A percentile compares a stretch with the other conserved stretches of the same genome.
Evolutionary conservation across 2,888 invertebrate genomes (phyloP).

Genomic region (Drosophila monieri): DNA sequence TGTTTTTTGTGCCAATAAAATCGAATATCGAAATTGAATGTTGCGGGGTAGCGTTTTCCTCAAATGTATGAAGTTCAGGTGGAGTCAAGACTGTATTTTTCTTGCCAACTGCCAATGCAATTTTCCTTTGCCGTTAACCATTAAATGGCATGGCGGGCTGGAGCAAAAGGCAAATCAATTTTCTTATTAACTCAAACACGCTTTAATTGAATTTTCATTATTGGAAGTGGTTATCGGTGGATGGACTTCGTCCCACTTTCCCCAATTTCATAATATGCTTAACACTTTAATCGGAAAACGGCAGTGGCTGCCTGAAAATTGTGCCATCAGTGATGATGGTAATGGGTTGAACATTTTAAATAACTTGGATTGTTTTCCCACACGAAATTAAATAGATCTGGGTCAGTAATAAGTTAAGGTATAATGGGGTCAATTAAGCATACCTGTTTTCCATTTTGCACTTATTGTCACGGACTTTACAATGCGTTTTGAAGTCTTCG

Average conservation of each 20-base stretch:
- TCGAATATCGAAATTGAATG: constrained; percentile 80
- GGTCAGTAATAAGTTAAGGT: constrained; percentile 1
- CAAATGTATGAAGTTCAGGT: constrained; percentile 31
- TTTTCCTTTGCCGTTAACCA: constrained; percentile 48
- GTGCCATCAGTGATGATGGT: neutral
- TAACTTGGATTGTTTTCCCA: neutral
- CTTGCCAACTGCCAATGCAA: constrained; percentile 38
- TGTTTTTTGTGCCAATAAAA: constrained; percentile 67
- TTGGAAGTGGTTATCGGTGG: constrained; percentile 6
- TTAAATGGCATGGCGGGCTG: constrained; percentile 24
- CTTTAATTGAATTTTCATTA: constrained; percentile 53
- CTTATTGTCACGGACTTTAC: constrained; percentile 93
- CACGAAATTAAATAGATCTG: neutral
- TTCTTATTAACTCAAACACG: constrained; percentile 71
- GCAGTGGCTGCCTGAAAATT: neutral
- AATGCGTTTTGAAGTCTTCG: constrained; percentile 94
- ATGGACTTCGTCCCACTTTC: constrained; percentile 42
- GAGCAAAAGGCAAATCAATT: constrained; percentile 63
- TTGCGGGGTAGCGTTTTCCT: constrained; percentile 46
- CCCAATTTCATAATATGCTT: constrained; percentile 9
- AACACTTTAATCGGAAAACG: constrained; percentile 12
- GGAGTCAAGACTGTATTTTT: neutral
- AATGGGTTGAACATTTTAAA: neutral
- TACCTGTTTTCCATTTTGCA: constrained; percentile 96
- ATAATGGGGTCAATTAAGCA: constrained; percentile 69